Conservation (phyloP, 2,113 vertebrate species). For the Columba janthina region DNA sequence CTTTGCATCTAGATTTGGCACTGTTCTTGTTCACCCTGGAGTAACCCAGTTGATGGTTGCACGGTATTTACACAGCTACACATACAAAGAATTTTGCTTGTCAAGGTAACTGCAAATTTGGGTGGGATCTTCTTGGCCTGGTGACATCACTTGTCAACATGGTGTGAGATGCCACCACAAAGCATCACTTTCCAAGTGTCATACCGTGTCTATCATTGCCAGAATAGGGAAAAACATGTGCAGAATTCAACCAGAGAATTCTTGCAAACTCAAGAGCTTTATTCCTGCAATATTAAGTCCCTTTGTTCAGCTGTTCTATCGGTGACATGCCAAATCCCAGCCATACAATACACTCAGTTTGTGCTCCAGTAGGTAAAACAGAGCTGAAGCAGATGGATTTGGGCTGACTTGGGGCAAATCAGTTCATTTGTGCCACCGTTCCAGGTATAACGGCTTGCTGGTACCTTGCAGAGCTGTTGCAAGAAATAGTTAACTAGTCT, state of each 20-base stretch:
- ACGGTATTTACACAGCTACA: neutral
- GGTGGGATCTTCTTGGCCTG: neutral
- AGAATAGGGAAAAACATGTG: neutral
- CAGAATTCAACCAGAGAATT: neutral
- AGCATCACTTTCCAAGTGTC: neutral
- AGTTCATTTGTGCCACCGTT: fast-evolving
- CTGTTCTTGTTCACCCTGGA: neutral
- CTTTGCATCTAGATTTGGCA: neutral
- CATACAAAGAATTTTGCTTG: neutral
- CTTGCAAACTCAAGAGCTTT: neutral
- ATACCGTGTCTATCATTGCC: fast-evolving
- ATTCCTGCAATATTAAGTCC: neutral
- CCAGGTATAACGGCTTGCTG: neutral
- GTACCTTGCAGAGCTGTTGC: neutral
- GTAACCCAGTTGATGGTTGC: neutral
- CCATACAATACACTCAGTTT: fast-evolving
- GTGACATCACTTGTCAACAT: fast-evolving
- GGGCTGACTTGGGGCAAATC: neutral
- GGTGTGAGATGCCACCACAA: neutral
- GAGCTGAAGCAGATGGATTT: neutral
- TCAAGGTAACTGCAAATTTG: fast-evolving
- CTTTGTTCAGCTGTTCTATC: neutral
- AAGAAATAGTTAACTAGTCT: fast-evolving
- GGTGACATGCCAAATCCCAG: neutral
- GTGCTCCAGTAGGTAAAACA: neutral